phyloP scores from a whole-genome alignment of 2,888 invertebrate genomes.

The Dasysyrphus tricinctus region DNA sequence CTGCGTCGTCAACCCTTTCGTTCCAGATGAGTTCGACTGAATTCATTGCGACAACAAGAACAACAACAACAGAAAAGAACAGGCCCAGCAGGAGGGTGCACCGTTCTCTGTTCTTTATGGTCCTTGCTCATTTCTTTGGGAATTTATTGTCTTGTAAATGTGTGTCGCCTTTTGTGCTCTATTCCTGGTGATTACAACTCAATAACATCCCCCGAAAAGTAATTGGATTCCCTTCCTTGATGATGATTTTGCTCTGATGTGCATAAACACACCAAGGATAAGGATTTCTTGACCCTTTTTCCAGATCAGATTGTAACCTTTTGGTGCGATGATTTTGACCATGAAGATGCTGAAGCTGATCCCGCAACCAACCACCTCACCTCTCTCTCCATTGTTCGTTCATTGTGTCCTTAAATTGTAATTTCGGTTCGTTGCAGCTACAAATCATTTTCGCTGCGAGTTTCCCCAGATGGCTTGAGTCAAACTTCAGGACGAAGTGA shows the following conservation, averaged over 20 bases:
- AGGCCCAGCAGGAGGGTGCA: conserved; percentile 64
- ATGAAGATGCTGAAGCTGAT: conserved; percentile 55
- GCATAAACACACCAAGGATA: background rate
- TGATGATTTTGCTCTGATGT: conserved; percentile 52
- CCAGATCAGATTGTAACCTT: background rate
- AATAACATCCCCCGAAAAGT: conserved; percentile 73
- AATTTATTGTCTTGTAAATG: conserved; percentile 75
- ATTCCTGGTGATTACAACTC: conserved; percentile 75
- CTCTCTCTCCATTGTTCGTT: background rate
- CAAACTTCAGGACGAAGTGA: conserved; percentile 27
- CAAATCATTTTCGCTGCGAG: conserved; percentile 69
- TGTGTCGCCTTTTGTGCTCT: conserved; percentile 69
- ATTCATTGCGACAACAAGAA: conserved; percentile 27
- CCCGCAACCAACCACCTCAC: background rate
- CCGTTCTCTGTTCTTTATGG: conserved; percentile 54
- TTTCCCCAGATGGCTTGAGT: conserved; percentile 72
- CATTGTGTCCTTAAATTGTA: conserved; percentile 69
- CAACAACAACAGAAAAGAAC: background rate
- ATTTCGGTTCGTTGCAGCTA: conserved; percentile 68
- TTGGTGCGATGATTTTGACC: conserved; percentile 47
- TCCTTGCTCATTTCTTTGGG: conserved; percentile 67
- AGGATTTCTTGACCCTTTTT: conserved; percentile 63
- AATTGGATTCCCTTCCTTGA: conserved; percentile 67
- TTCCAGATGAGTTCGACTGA: conserved; percentile 65
- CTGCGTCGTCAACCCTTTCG: conserved; percentile 70